Evolutionary conservation across 2,113 vertebrate species (phyloP), one percentile per base, ranked within the genome.

Genomic region (Semicossyphus pulcher): DNA sequence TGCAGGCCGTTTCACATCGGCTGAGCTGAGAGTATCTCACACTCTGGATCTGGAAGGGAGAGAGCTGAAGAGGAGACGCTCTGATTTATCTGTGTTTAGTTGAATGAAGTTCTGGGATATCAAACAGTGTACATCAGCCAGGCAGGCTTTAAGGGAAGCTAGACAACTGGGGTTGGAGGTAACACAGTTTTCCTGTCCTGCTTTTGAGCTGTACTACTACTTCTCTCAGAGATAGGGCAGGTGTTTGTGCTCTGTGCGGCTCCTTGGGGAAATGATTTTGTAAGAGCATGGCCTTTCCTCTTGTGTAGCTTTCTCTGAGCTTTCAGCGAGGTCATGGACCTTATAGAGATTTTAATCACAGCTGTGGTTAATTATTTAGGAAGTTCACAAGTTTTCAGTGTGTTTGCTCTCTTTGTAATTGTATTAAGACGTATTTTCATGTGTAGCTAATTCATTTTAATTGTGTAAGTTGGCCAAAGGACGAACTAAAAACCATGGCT

Each of bases 361-460:
- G 4, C 12, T 29, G 8, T 12, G 1, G 28, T 47, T 28, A 65
- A 72, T 58, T 59, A 34, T 58, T 58, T 34, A 41, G n/a, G 41
- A 32, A 23, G 26, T 36, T 58, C 18, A 10, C 11, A 25, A 8
- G 34, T 63, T 56, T 44, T 15, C n/a, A 18, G 2, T 54, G 41
- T 23, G 21, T 62, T 39, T 42, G 23, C 4, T 23, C 23, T 25
- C 10, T 20, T 10, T 62, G 11, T 51, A 52, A 42, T 36, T 25
- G 1, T 5, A 21, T 29, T 31, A 7, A 32, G 16, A 31, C 32
- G 15, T 44, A 7, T 44, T 45, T 61, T 51, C 32, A 57, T 57
- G 23, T 57, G 34, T 28, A 29, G 20, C 12, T 44, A 59, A 60
- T 67, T 59, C 28, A 36, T 29, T 47, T 23, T 7, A 52, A 54